Evolutionary conservation across 2,113 vertebrate species (phyloP).

Genomic region (Silurus meridionalis): DNA sequence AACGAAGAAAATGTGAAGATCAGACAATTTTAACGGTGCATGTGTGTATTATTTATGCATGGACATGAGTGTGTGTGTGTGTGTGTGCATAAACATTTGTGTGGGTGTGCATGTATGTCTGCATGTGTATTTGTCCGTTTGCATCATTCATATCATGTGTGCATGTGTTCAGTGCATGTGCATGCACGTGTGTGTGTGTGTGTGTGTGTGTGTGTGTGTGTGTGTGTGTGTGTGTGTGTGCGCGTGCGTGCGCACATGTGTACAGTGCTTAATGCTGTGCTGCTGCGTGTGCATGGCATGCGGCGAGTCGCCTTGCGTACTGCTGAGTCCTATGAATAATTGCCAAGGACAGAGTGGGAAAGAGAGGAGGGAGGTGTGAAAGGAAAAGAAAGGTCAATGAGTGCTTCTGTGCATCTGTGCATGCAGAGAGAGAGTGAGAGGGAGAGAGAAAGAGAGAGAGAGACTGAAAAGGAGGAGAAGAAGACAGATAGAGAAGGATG

Average conservation of each 20-base stretch:
- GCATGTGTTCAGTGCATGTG: neutral
- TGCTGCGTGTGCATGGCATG: conserved; percentile 33
- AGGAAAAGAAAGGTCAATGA: conserved; percentile 35
- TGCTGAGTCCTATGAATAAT: conserved; percentile 70
- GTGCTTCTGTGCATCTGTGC: conserved; percentile 28
- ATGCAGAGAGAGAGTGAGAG: conserved; percentile 31
- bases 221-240: neutral
- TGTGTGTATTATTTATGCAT: neutral
- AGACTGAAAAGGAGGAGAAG: neutral
- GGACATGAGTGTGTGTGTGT: neutral
- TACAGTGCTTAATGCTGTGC: neutral
- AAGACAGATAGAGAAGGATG: conserved; percentile 18
- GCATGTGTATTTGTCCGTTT: neutral
- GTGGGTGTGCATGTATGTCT: conserved; percentile 1
- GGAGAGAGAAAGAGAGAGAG: neutral
- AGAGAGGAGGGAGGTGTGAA: conserved; percentile 34
- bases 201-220: neutral
- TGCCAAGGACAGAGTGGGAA: conserved; percentile 62
- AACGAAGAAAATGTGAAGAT: neutral
- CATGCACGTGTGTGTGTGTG: neutral
- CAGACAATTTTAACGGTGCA: neutral
- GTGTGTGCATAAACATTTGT: neutral
- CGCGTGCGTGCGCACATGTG: neutral
- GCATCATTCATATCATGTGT: neutral
- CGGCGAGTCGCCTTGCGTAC: conserved; percentile 72